Conservation (phyloP, 30 jellyfish, hydroid and myxozoan species). For the Aurelia sp. region DNA sequence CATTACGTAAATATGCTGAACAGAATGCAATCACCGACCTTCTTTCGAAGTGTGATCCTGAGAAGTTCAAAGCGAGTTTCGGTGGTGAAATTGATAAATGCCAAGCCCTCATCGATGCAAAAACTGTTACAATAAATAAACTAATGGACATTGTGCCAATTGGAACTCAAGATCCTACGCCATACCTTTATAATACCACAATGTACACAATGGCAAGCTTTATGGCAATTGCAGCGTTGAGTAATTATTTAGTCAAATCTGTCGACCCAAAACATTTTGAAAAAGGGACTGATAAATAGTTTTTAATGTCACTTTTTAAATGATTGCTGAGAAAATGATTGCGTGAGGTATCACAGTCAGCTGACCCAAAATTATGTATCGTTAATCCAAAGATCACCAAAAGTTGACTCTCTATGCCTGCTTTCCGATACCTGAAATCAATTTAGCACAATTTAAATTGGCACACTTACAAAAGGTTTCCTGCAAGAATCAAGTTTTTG, state of each 20-base stretch:
- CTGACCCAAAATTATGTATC: too few species aligned
- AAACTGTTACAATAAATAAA: constrained; percentile 63
- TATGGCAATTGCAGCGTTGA: constrained; percentile 67
- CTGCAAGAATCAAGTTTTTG: too few species aligned
- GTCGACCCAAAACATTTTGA: constrained; percentile 58
- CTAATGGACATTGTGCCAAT: constrained; percentile 56
- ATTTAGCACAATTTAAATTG: too few species aligned
- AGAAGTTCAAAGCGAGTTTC: constrained; percentile 33
- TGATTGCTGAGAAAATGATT: too few species aligned
- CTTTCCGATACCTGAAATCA: too few species aligned
- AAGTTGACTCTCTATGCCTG: too few species aligned
- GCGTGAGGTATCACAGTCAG: too few species aligned
- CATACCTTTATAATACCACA: constrained; percentile 65
- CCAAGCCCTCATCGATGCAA: constrained; percentile 69
- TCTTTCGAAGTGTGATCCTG: constrained; percentile 63
- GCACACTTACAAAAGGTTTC: too few species aligned
- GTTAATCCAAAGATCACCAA: too few species aligned
- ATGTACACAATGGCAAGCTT: constrained; percentile 72
- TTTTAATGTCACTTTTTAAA: too few species aligned
- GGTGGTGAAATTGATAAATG: constrained; percentile 60
- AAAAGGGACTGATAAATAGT: neutral
- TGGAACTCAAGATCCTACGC: constrained; percentile 76
- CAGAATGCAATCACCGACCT: constrained; percentile 64
- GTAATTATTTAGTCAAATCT: constrained; percentile 51
- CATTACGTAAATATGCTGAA: constrained; percentile 63